A percentile compares a stretch with the other conserved stretches of the same genome.
Evolutionary conservation across 1,140 invertebrate genomes (phyloP).

Genomic region (Trypoxylus dichotomus): DNA sequence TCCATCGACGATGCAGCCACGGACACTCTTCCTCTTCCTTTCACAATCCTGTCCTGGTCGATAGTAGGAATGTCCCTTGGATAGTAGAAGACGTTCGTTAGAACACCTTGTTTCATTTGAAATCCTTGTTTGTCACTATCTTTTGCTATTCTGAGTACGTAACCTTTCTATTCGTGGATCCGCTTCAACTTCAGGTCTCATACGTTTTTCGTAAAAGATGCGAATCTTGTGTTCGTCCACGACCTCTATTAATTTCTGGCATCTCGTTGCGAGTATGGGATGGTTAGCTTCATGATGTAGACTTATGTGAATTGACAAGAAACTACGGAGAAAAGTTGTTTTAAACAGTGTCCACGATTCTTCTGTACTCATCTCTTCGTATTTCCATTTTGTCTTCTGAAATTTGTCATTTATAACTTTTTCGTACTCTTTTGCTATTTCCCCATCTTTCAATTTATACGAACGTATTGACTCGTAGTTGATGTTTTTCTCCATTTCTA

Average conservation of each 20-base stretch:
- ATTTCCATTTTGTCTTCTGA: no score
- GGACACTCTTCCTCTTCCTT: slow-evolving; percentile 96
- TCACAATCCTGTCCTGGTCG: slow-evolving; percentile 94
- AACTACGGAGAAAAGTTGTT: no score
- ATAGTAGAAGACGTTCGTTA: slow-evolving; percentile 80
- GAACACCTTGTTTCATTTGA: slow-evolving; percentile 99
- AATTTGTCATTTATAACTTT: no score
- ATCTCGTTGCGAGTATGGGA: slow-evolving; percentile 98
- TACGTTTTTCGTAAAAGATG: slow-evolving; percentile 98
- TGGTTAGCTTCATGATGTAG: no score
- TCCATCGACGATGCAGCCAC: slow-evolving; percentile 97
- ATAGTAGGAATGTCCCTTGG: slow-evolving; percentile 98
- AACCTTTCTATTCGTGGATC: slow-evolving; percentile 98
- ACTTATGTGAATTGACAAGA: no score
- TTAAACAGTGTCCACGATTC: no score
- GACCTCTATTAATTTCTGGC: slow-evolving; percentile 97
- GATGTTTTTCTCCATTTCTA: no score
- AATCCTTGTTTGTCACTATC: slow-evolving; percentile 99
- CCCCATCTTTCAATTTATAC: no score
- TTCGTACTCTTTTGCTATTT: no score
- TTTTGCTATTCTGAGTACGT: slow-evolving; percentile 91
- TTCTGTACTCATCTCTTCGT: no score
- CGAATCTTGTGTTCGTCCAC: slow-evolving; percentile 97
- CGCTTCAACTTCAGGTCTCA: slow-evolving; percentile 94
- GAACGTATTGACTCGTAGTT: no score